Percentiles rank a stretch among this genome's conserved stretches.
Evolutionary conservation across 2,113 vertebrate species (phyloP).

Genomic region (Garra rufa): DNA sequence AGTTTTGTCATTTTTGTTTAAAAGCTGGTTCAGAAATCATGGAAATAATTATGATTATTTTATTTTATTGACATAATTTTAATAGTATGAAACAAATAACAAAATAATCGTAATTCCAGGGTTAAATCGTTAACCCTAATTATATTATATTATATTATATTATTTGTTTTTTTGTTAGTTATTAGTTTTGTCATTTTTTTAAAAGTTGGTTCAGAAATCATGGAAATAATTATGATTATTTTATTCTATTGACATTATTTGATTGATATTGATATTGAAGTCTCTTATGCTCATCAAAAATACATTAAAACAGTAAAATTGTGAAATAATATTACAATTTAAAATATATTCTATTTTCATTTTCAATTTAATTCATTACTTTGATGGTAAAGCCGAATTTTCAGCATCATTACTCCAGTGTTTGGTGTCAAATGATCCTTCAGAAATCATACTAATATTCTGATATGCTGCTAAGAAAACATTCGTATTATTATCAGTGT

Average conservation of each 20-base stretch:
- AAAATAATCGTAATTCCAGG: no score
- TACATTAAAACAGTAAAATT: neutral
- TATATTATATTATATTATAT: no score
- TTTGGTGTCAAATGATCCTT: neutral
- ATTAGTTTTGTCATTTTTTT: no score
- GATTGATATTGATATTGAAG: neutral
- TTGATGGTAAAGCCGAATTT: neutral
- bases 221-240: no score
- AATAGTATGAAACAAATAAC: neutral
- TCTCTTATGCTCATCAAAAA: neutral
- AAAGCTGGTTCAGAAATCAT: no score
- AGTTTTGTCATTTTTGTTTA: no score
- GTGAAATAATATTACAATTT: neutral
- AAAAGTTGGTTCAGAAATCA: no score
- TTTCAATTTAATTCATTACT: neutral
- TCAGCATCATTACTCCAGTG: neutral
- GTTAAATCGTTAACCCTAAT: no score
- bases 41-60: neutral
- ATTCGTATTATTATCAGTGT: neutral
- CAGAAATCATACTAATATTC: neutral
- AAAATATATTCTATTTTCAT: neutral
- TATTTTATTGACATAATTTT: neutral
- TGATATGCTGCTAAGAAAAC: neutral
- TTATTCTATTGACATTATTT: no score
- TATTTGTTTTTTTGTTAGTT: no score